Base-by-base conservation (phyloP, 2,888 invertebrate genomes). In the Coelinius sp. region DNA sequence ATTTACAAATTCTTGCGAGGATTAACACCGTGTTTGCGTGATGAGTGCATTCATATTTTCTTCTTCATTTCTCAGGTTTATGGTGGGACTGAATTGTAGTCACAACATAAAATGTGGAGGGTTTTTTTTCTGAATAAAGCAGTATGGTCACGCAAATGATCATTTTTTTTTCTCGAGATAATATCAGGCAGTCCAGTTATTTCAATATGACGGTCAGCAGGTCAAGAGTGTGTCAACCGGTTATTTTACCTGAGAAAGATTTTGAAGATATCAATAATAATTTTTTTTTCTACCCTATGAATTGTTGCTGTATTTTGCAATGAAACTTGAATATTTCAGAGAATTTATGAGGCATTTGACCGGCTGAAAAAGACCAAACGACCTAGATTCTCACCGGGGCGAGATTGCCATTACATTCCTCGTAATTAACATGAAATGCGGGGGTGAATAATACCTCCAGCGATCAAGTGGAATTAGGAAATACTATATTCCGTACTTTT, bases 1-100 rank as follows among this genome's bases (percentile, higher is more conserved):
- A n/a, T 53, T 2, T 35, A 68, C 31, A 35, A 59, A 59, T 59
- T 59, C 22, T 20, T 17, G 31, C 5, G 59, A 59, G 59, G 59
- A 59, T 59, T 59, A 59, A 59, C 59, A 59, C 59, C 20, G 35
- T 20, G 8, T 70, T 82, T 73, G 81, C 82, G 81, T 81, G 83
- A 75, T 74, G 75, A 74, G 68, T 76, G 71, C 67, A 63, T 63
- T 63, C 41, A 24, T 41, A 41, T 63, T 63, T 63, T 41, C 41
- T 41, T 38, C 41, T 22, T 38, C 14, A 5, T 31, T 27, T 65
- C 20, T 46, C 22, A n/a, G 64, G 67, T 67, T 67, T 14, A 56
- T 27, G 59, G 59, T 31, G 14, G 59, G 59, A 31, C 31, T 8
- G 27, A 27, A n/a, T 31, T 38, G 14, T 38, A 64, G 53, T 7